Evolutionary conservation across 2,113 vertebrate genomes (phyloP), one percentile per base, ranked within the genome.

Genomic region (Melanerpes formicivorus): DNA sequence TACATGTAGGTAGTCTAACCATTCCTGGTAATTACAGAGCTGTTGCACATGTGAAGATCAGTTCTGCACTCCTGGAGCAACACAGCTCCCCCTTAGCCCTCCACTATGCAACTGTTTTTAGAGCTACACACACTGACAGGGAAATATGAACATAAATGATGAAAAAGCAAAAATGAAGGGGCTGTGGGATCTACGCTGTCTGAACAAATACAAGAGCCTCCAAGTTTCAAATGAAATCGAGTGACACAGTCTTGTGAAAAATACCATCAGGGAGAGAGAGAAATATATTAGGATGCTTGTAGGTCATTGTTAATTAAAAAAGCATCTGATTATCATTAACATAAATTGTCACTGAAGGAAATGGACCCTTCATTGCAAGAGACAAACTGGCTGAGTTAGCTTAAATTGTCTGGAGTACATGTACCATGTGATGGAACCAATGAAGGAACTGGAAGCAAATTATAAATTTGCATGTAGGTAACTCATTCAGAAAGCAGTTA

Each of bases 261-360:
- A 58, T 56, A 52, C 42, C 64, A 80, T 71, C 48, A 42, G 60
- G 75, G 56, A 88, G 69, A 93, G 52, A 71, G 48, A 80, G 37
- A 91, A 93, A 93, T 92, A 64, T 87, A 95, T 92, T 92, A 82
- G 78, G 72, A 90, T 91, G 69, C 87, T 96, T 91, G 89, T 91
- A 94, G 93, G 93, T 94, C 93, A 87, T 80, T 94, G 81, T 93
- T 96, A 96, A 96, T 95, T 95, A 78, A 95, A 93, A 96, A 96
- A 92, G 81, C 84, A 92, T 94, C 87, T 95, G 92, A 96, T 96
- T 94, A 93, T 85, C 87, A 83, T 94, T 95, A 95, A 91, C 93
- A 94, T 91, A 93, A 96, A 94, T 95, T 93, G 90, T 87, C 72
- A 92, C 89, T 87, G 94, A 91, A 94, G 79, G 81, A 95, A 96